Base-by-base conservation (phyloP, 2,797 vertebrate genomes). In the Agapornis canus region DNA sequence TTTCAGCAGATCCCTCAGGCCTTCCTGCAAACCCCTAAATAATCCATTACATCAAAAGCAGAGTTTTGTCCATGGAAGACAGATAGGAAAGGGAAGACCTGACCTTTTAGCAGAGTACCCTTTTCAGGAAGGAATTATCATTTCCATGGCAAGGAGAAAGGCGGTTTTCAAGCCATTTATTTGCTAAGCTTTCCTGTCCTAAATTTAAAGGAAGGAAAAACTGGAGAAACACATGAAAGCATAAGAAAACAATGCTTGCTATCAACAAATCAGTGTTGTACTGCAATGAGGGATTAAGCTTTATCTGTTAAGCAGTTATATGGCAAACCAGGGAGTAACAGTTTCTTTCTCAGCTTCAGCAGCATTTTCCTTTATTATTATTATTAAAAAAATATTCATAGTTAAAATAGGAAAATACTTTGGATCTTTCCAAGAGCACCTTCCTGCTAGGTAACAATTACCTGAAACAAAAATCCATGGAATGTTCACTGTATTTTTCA, bases 21-120 rank as follows among this genome's bases (percentile, higher is more conserved):
- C 82, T 70, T 85, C 47, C 76, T 69, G 45, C 79, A 91, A 93
- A 84, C 76, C 69, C 82, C 83, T 79, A 63, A 92, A 96, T 97
- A 97, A 97, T 95, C 96, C 94, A 83, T 89, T 92, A 77, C 92
- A 84, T 96, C 90, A 69, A 84, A 72, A 56, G 42, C 47, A 16
- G 75, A 83, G 80, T 92, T 95, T 81, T 94, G 35, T 64, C 86
- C 89, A 10, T 31, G 65, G 84, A 89, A 96, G 95, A 94, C 86
- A 85, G 95, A 91, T 91, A 90, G 89, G 83, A 93, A 76, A 48
- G 66, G 81, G 83, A 94, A 95, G 88, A 90, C 88, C 72, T 89
- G 23, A 73, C 73, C 96, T 92, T 89, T 93, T 72, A 49, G 42
- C 23, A 52, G 71, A 95, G 61, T 75, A 64, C 82, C 86, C 92